These are phyloP conservation scores for Lycia hirtaria DNA, from an alignment of 2,888 invertebrate species.

Conservation along the genomic window DNA sequence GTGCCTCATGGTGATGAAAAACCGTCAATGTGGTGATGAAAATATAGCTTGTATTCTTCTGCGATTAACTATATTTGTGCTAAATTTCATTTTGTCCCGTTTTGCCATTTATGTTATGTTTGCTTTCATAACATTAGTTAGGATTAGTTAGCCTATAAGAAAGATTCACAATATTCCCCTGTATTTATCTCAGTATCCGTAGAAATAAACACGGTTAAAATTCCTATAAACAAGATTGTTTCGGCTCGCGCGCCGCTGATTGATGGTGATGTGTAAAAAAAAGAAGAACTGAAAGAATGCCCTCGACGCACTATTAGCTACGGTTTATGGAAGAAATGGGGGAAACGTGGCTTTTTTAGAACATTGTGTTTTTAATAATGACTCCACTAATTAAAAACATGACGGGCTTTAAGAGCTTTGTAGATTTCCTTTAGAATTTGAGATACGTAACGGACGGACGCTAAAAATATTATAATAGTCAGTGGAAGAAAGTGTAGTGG, in stretches of 20 bases:
- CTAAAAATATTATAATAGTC: too few relatives aligned
- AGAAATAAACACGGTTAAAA: constrained; percentile 81
- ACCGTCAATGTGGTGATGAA: too few relatives aligned
- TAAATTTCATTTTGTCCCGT: too few relatives aligned
- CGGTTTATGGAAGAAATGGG: constrained; percentile 68
- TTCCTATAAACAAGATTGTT: constrained; percentile 82
- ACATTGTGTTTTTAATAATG: constrained; percentile 58
- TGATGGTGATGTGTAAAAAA: constrained; percentile 62
- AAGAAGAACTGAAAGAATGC: constrained; percentile 38
- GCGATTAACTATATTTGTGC: too few relatives aligned
- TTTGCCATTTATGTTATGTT: too few relatives aligned
- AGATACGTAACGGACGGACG: neutral
- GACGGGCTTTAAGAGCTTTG: constrained; percentile 25
- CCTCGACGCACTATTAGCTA: constrained; percentile 70
- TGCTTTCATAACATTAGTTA: too few relatives aligned
- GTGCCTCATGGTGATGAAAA: too few relatives aligned
- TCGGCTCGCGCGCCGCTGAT: constrained; percentile 64
- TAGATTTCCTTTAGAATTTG: constrained; percentile 4
- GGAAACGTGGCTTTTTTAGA: constrained; percentile 49
- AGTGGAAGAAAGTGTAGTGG: too few relatives aligned
- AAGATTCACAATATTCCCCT: constrained; percentile 43
- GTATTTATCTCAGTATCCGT: constrained; percentile 54
- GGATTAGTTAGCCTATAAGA: neutral
- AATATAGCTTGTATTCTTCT: too few relatives aligned
- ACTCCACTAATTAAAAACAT: constrained; percentile 42